These are phyloP conservation scores for Watsonalla cultraria DNA, from an alignment of 2,888 invertebrate species.

Conservation along the genomic window DNA sequence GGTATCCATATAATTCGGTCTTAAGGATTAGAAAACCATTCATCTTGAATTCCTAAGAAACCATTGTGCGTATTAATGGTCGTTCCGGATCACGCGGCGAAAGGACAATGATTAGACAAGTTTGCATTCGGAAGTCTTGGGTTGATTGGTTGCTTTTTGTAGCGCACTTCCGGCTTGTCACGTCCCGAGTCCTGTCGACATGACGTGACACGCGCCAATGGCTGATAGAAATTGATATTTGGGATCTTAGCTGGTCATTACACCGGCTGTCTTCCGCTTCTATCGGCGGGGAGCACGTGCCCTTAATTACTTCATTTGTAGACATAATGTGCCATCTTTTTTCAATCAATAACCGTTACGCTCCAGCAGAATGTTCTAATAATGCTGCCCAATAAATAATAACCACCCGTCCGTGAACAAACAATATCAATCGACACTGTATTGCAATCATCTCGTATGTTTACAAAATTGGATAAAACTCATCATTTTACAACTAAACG, in stretches of 20 bases:
- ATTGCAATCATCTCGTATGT: conserved; percentile 43
- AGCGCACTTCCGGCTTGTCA: conserved; percentile 66
- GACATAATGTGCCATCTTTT: conserved; percentile 52
- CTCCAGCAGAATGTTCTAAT: conserved; percentile 26
- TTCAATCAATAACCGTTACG: conserved; percentile 40
- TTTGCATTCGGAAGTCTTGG: conserved; percentile 58
- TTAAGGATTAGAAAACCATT: not conserved
- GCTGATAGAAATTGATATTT: conserved; percentile 74
- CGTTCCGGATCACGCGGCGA: conserved; percentile 37
- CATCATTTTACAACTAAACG: conserved; percentile 68
- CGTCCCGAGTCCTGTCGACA: conserved; percentile 49
- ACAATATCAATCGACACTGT: conserved; percentile 37
- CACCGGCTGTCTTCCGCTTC: conserved; percentile 71
- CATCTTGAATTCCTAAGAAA: not conserved
- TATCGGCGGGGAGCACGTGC: conserved; percentile 63
- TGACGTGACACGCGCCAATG: conserved; percentile 59
- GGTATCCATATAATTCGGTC: not conserved
- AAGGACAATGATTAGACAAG: conserved; percentile 60
- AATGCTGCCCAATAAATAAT: conserved; percentile 24
- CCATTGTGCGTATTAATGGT: conserved; percentile 17
- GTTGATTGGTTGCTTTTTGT: conserved; percentile 71
- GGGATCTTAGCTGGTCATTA: conserved; percentile 71
- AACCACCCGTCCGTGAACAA: conserved; percentile 32
- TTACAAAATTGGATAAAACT: conserved; percentile 63
- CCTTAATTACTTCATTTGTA: conserved; percentile 75